Evolutionary conservation across 2,888 invertebrate species (phyloP).

Genomic region (Erebia palarica): DNA sequence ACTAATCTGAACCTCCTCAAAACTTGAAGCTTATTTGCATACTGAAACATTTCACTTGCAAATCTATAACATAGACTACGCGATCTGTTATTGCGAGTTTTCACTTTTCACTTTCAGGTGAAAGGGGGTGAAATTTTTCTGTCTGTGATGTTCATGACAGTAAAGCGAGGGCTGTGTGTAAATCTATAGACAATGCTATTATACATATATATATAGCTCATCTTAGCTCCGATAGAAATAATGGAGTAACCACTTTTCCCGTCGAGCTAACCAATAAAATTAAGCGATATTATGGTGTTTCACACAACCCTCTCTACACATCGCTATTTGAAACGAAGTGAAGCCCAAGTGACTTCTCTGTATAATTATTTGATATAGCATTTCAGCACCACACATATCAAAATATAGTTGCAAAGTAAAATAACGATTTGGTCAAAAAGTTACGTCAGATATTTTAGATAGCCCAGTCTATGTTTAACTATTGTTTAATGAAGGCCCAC

Average conservation of each 20-base stretch:
- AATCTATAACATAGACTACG: conserved; percentile 8
- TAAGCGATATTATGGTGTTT: too few relatives aligned
- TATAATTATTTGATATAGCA: too few relatives aligned
- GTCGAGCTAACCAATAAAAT: too few relatives aligned
- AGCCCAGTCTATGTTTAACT: not conserved
- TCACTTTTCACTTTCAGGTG: not conserved
- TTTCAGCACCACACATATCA: too few relatives aligned
- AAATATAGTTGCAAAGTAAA: too few relatives aligned
- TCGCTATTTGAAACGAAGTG: too few relatives aligned
- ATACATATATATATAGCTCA: not conserved
- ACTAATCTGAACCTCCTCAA: conserved; percentile 28
- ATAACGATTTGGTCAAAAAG: too few relatives aligned
- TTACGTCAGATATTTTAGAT: not conserved
- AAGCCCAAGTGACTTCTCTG: too few relatives aligned
- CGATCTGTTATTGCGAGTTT: not conserved
- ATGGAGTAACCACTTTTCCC: too few relatives aligned
- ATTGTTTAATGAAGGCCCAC: not conserved
- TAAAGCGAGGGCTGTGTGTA: too few relatives aligned
- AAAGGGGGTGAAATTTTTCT: not conserved
- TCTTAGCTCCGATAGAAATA: too few relatives aligned
- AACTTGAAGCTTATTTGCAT: conserved; percentile 4
- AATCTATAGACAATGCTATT: not conserved
- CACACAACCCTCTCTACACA: too few relatives aligned
- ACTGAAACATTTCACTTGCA: not conserved
- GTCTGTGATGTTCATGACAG: not conserved